These are phyloP conservation scores for Drosophila demipolita DNA, from an alignment of 2,888 invertebrate species.

Conservation along the genomic window DNA sequence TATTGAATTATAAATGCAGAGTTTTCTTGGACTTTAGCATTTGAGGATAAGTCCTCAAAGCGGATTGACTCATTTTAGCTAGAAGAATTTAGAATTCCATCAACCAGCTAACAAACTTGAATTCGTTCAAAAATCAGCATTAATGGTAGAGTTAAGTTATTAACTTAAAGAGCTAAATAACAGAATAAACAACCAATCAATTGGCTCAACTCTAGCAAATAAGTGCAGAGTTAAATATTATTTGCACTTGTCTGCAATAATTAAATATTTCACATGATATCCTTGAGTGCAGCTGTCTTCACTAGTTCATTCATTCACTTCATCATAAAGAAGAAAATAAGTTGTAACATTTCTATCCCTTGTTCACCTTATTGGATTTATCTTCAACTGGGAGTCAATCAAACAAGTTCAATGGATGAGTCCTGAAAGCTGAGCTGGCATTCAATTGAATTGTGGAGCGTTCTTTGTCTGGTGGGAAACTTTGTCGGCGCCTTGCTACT, in stretches of 20 bases:
- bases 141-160: not conserved
- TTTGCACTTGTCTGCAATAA: not conserved
- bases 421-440: constrained; percentile 32
- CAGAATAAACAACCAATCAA: not conserved
- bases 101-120: not conserved
- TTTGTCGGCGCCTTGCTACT: constrained; percentile 44
- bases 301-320: not conserved
- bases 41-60: not conserved
- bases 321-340: not conserved
- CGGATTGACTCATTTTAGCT: not conserved
- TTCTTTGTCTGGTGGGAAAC: constrained; percentile 23
- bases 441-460: constrained; percentile 52
- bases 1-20: not conserved
- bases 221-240: not conserved
- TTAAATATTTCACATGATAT: not conserved
- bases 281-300: not conserved
- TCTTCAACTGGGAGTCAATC: constrained; percentile 33
- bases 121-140: not conserved
- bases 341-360: not conserved
- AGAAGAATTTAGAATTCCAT: not conserved
- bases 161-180: not conserved
- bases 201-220: not conserved
- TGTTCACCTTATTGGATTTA: constrained; percentile 12
- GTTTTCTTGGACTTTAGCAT: not conserved
- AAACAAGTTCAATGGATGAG: constrained; percentile 25